These are phyloP conservation scores for Megastigmus dorsalis DNA, from an alignment of 2,888 invertebrate species.

Conservation along the genomic window DNA sequence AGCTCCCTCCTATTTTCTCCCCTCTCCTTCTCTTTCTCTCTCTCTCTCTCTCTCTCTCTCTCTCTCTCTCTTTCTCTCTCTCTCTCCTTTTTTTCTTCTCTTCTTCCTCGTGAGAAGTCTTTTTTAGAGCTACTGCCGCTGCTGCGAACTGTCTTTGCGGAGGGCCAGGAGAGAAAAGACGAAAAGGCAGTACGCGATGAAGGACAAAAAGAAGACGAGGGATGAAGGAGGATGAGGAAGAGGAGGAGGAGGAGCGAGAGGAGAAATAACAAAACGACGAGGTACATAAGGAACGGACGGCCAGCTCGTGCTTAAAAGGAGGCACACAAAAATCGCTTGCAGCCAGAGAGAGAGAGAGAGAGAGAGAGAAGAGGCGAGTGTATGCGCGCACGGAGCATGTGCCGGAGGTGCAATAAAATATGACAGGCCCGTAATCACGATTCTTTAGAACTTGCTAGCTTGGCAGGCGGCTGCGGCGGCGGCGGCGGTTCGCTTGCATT, in stretches of 20 bases:
- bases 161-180: too few relatives aligned
- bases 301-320: constrained; percentile 38
- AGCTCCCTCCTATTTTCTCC: constrained; percentile 4
- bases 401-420: constrained; percentile 67
- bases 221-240: constrained; percentile 11
- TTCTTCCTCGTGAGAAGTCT: constrained; percentile 29
- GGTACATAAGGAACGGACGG: constrained; percentile 47
- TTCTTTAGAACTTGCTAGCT: constrained; percentile 57
- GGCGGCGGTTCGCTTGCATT: constrained; percentile 12
- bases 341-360: constrained; percentile 14
- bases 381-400: constrained; percentile 54
- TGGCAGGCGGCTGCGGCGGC: too few relatives aligned
- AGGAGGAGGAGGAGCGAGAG: not conserved
- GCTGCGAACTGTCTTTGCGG: too few relatives aligned
- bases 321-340: constrained; percentile 27
- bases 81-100: not conserved
- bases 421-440: constrained; percentile 70
- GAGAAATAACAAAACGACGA: constrained; percentile 50
- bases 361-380: constrained; percentile 23
- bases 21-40: not conserved
- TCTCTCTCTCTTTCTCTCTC: not conserved
- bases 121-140: constrained; percentile 8
- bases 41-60: not conserved
- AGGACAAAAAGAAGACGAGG: constrained; percentile 26
- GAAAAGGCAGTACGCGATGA: not conserved